Percentiles rank a stretch among this genome's conserved stretches.
Conservation (phyloP, 2,888 invertebrate genomes). For the Macaria notata region DNA sequence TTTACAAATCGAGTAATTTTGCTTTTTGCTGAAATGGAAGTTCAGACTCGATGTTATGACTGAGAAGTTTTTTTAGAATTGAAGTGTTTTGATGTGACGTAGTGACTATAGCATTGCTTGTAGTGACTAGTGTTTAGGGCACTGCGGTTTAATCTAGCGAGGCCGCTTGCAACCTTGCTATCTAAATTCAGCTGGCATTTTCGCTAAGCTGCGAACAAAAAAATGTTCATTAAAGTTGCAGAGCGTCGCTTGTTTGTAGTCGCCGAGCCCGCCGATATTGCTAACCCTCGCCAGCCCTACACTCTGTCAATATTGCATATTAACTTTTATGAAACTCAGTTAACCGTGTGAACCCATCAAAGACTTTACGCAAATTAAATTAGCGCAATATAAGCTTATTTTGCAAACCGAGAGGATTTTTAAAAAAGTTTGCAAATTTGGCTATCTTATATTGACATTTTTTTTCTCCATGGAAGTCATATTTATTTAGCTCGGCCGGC, state of each 20-base stretch:
- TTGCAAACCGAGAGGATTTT: too few relatives aligned
- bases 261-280: slow-evolving; percentile 45
- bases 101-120: too few relatives aligned
- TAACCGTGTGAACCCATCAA: slow-evolving; percentile 21
- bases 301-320: slow-evolving; percentile 29
- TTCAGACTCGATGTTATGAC: background rate
- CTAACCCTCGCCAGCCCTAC: slow-evolving; percentile 39
- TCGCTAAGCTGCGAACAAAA: slow-evolving; percentile 35
- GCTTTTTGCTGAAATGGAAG: slow-evolving; percentile 1
- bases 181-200: slow-evolving; percentile 31
- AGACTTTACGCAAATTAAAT: slow-evolving; percentile 27
- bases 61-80: too few relatives aligned
- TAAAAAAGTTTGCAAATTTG: too few relatives aligned
- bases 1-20: slow-evolving; percentile 3
- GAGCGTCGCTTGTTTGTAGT: slow-evolving; percentile 45
- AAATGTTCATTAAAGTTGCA: slow-evolving; percentile 42
- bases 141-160: too few relatives aligned
- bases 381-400: slow-evolving; percentile 13
- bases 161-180: background rate
- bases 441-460: slow-evolving; percentile 2
- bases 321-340: slow-evolving; percentile 23
- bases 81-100: too few relatives aligned
- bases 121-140: too few relatives aligned
- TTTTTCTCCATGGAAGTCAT: too few relatives aligned
- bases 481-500: too few relatives aligned